Evolutionary conservation across 92 coral and sea anemone species (phyloP).

Genomic region (Palythoa heliodiscus): DNA sequence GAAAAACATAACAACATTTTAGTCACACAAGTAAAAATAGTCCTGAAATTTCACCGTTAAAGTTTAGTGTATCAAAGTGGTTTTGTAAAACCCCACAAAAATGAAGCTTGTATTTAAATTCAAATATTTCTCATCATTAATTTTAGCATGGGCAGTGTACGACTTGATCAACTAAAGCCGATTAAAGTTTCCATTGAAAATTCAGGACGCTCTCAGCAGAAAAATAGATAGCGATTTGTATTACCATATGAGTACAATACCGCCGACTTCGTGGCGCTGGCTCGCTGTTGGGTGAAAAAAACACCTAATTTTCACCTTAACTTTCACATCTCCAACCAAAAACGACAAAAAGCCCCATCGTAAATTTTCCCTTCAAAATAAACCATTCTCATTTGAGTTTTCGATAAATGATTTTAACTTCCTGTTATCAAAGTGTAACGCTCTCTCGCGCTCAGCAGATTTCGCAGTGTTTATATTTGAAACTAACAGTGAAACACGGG

Average conservation of each 20-base stretch:
- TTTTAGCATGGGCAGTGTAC: slow-evolving; percentile 10
- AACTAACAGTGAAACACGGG: neutral
- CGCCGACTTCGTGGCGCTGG: slow-evolving; percentile 95
- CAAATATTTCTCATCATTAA: slow-evolving; percentile 1
- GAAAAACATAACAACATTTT: slow-evolving; percentile 13
- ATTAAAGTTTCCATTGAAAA: slow-evolving; percentile 42
- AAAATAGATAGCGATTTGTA: slow-evolving; percentile 32
- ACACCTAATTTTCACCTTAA: slow-evolving; percentile 49
- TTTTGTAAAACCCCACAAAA: slow-evolving; percentile 24
- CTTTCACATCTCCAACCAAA: slow-evolving; percentile 18
- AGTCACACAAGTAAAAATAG: slow-evolving; percentile 22
- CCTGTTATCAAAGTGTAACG: slow-evolving; percentile 49
- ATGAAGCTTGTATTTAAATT: neutral
- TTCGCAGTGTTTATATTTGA: slow-evolving; percentile 32
- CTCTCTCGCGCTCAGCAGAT: slow-evolving; percentile 44
- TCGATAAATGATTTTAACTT: slow-evolving; percentile 6
- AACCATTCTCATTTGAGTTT: slow-evolving; percentile 1
- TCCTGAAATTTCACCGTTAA: neutral
- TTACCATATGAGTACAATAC: slow-evolving; percentile 60
- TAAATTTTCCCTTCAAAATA: slow-evolving; percentile 11
- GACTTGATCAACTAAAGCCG: slow-evolving; percentile 30
- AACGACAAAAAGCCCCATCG: slow-evolving; percentile 1
- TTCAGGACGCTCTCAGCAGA: slow-evolving; percentile 42
- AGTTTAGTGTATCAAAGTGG: neutral
- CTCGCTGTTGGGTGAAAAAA: slow-evolving; percentile 81